These are phyloP conservation scores for Acomys russatus DNA, from an alignment of 2,797 vertebrate species.

Conservation along the genomic window DNA sequence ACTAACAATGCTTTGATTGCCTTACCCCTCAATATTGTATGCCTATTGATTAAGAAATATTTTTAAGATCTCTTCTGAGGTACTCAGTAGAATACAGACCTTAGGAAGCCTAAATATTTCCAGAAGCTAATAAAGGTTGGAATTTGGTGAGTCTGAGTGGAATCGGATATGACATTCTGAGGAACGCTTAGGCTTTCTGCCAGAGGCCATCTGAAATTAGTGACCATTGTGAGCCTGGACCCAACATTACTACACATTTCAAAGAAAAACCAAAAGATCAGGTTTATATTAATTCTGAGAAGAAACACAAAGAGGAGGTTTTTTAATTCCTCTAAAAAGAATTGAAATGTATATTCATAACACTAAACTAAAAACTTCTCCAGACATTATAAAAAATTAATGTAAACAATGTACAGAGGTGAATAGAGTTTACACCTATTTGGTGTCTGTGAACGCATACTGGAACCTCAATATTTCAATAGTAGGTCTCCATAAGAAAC, in stretches of 20 bases:
- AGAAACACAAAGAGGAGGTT: background rate
- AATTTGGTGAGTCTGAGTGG: background rate
- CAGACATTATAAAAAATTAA: background rate
- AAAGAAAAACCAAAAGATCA: background rate
- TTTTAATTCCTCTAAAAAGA: background rate
- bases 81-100: background rate
- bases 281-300: background rate
- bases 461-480: background rate
- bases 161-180: background rate
- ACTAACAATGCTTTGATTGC: background rate
- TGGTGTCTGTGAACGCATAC: background rate
- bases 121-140: background rate
- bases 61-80: constrained; percentile 13
- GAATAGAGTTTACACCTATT: background rate
- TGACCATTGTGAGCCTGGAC: background rate
- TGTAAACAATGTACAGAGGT: background rate
- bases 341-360: background rate
- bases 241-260: background rate
- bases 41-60: background rate
- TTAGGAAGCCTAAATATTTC: constrained; percentile 12
- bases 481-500: background rate
- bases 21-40: background rate
- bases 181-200: background rate
- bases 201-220: background rate
- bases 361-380: background rate